A percentile compares a stretch with the other conserved stretches of the same genome.
These are phyloP conservation scores for Brachynemurus nebulosus DNA, from an alignment of 2,888 invertebrate species.

Conservation along the genomic window DNA sequence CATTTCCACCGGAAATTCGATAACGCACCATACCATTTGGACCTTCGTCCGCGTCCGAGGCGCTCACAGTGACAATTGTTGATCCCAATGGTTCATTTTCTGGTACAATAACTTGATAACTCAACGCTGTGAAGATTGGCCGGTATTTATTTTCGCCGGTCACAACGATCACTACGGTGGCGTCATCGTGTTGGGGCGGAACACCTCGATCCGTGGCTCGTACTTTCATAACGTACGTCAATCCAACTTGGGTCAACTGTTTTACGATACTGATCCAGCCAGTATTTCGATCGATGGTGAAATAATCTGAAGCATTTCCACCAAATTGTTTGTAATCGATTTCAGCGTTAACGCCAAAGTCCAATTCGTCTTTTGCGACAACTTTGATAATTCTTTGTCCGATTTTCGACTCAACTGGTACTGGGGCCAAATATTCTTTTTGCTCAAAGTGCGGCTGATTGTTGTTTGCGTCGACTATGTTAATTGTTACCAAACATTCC, in stretches of 20 bases:
- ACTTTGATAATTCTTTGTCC: slow-evolving; percentile 63
- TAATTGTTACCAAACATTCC: slow-evolving; percentile 71
- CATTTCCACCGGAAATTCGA: slow-evolving; percentile 70
- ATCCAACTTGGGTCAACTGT: slow-evolving; percentile 40
- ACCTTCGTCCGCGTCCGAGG: slow-evolving; percentile 73
- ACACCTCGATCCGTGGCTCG: slow-evolving; percentile 77
- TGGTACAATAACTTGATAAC: slow-evolving; percentile 80
- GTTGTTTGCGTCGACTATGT: slow-evolving; percentile 85
- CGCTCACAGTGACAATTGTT: slow-evolving; percentile 69
- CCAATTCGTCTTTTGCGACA: slow-evolving; percentile 59
- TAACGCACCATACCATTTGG: slow-evolving; percentile 84
- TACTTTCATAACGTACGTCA: slow-evolving; percentile 52
- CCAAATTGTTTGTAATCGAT: slow-evolving; percentile 60
- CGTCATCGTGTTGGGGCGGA: slow-evolving; percentile 70
- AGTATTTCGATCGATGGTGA: slow-evolving; percentile 55
- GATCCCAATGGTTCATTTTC: slow-evolving; percentile 83
- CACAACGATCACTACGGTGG: slow-evolving; percentile 57
- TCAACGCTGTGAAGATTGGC: slow-evolving; percentile 70
- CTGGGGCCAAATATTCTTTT: slow-evolving; percentile 60
- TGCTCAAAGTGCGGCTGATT: slow-evolving; percentile 74
- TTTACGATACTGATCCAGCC: slow-evolving; percentile 71
- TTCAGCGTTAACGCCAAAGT: slow-evolving; percentile 82
- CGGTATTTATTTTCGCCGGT: slow-evolving; percentile 71
- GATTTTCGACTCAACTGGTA: slow-evolving; percentile 58
- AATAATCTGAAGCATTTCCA: slow-evolving; percentile 65